Percentiles rank a stretch among this genome's conserved stretches.
phyloP scores from a whole-genome alignment of 2,113 vertebrate genomes.

The Alligator mississippiensis region DNA sequence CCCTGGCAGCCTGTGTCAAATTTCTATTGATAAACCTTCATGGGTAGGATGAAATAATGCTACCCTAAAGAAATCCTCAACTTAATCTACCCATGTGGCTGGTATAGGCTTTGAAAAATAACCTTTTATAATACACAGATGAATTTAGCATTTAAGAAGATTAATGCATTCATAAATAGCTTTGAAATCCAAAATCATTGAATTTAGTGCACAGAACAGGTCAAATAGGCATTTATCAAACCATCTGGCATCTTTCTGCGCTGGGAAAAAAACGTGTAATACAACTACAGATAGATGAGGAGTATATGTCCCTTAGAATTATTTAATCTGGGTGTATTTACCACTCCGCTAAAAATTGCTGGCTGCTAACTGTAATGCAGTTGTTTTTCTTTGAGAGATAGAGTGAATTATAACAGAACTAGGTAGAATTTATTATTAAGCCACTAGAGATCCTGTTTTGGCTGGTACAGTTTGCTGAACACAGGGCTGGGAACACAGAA shows the following conservation, averaged over 20 bases:
- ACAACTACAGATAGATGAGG: background rate
- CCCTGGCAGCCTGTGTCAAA: constrained; percentile 34
- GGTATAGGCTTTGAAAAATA: constrained; percentile 69
- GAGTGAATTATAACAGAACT: background rate
- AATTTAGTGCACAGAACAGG: constrained; percentile 68
- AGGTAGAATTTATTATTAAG: background rate
- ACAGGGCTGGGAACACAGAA: background rate
- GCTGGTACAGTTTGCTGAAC: background rate
- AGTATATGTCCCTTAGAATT: background rate
- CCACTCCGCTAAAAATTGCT: background rate
- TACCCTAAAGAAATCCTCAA: constrained; percentile 52
- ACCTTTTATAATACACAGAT: constrained; percentile 68
- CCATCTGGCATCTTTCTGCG: constrained; percentile 54
- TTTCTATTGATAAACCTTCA: constrained; percentile 40
- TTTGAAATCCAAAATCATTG: constrained; percentile 76
- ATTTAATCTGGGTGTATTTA: background rate
- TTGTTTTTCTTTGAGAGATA: background rate
- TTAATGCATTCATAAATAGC: constrained; percentile 83
- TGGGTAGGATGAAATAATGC: constrained; percentile 44
- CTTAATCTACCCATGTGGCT: constrained; percentile 33
- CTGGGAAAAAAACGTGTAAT: background rate
- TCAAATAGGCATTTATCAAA: constrained; percentile 67
- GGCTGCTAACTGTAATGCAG: background rate
- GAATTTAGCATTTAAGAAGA: constrained; percentile 81
- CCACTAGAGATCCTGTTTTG: background rate